Conservation (phyloP, 2,113 vertebrate genomes). For the Oryzias celebensis region DNA sequence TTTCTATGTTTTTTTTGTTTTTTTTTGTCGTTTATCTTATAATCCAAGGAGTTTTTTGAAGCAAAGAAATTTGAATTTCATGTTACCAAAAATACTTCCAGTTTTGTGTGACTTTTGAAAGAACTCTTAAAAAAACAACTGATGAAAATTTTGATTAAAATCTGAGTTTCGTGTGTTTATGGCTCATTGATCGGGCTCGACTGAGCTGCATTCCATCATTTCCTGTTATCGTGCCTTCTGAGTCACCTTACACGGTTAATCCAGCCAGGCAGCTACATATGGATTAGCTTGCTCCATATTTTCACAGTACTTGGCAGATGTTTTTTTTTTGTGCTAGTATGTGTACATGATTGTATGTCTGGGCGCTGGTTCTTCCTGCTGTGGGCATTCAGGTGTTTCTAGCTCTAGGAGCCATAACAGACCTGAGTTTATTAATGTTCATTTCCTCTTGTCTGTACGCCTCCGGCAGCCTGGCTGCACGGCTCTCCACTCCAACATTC, state of each 20-base stretch:
- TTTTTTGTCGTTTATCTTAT: constrained; percentile 9
- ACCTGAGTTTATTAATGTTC: constrained; percentile 64
- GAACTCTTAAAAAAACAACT: background rate
- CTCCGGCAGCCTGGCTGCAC: constrained; percentile 44
- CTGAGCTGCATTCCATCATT: constrained; percentile 29
- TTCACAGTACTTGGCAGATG: constrained; percentile 47
- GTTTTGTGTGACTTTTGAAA: too few species aligned
- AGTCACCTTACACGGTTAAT: constrained; percentile 48
- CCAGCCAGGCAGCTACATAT: constrained; percentile 41
- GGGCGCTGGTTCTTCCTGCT: constrained; percentile 14
- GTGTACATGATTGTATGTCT: constrained; percentile 1
- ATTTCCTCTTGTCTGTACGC: constrained; percentile 69
- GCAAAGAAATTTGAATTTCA: too few species aligned
- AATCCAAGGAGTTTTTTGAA: background rate
- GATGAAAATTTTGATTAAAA: background rate
- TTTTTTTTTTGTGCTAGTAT: constrained; percentile 19
- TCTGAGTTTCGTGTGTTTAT: constrained; percentile 1
- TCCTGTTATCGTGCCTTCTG: constrained; percentile 38
- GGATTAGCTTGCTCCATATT: constrained; percentile 44
- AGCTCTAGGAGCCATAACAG: constrained; percentile 50
- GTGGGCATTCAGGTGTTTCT: constrained; percentile 50
- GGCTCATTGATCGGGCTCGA: constrained; percentile 22
- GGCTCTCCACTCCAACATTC: constrained; percentile 67
- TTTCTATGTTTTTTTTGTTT: constrained; percentile 26
- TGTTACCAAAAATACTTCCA: too few species aligned